These are phyloP conservation scores for Serranus cabrilla DNA, from an alignment of 2,797 vertebrate genomes.

Conservation along the genomic window DNA sequence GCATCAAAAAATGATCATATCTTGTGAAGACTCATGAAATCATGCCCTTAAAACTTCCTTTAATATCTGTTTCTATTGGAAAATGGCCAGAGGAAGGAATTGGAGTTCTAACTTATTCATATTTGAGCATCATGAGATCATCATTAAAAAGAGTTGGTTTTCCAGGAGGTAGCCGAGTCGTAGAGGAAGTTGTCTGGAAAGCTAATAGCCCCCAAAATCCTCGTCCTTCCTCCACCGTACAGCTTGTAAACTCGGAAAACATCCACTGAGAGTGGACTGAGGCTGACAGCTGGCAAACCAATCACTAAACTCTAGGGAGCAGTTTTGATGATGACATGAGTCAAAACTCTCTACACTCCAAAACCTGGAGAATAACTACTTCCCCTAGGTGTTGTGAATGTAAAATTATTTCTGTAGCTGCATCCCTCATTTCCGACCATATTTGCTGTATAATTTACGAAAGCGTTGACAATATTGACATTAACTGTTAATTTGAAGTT, in stretches of 20 bases:
- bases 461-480: neutral
- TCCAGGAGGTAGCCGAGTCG: neutral
- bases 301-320: slow-evolving; percentile 39
- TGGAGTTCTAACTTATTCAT: neutral
- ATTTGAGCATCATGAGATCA: neutral
- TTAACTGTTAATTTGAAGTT: slow-evolving; percentile 6
- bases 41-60: neutral
- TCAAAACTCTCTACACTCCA: slow-evolving; percentile 22
- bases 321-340: slow-evolving; percentile 40
- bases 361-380: slow-evolving; percentile 11
- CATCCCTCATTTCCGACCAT: neutral
- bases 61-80: neutral
- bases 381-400: neutral
- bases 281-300: slow-evolving; percentile 52
- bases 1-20: neutral
- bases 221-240: slow-evolving; percentile 10
- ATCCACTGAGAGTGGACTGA: slow-evolving; percentile 26
- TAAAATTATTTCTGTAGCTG: slow-evolving; percentile 6
- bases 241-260: slow-evolving; percentile 23
- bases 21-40: neutral
- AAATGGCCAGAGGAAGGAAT: neutral
- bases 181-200: neutral
- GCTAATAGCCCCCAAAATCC: neutral
- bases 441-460: slow-evolving; percentile 9
- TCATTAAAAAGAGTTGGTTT: slow-evolving; percentile 10